Conservation (phyloP, 2,797 vertebrate species). For the Miichthys miiuy region DNA sequence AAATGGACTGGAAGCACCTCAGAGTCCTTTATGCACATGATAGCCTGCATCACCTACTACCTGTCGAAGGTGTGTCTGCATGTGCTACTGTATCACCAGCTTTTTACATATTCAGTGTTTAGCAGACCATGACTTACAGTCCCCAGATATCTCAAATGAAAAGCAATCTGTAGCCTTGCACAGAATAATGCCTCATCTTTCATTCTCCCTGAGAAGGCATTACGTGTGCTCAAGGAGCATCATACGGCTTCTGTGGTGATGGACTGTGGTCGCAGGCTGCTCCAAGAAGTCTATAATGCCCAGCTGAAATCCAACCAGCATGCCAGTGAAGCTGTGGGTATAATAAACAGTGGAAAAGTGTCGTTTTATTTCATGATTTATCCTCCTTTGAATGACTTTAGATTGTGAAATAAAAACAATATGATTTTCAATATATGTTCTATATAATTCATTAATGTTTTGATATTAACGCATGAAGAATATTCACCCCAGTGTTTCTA, state of each 20-base stretch:
- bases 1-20: constrained; percentile 78
- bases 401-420: not conserved
- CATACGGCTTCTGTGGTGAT: constrained; percentile 86
- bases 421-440: not conserved
- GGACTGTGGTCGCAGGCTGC: constrained; percentile 88
- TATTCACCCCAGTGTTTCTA: constrained; percentile 11
- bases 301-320: constrained; percentile 53
- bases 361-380: constrained; percentile 3
- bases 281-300: constrained; percentile 81
- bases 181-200: not conserved
- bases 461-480: not conserved
- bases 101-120: not conserved
- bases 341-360: constrained; percentile 54
- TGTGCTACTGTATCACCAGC: constrained; percentile 3
- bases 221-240: constrained; percentile 86
- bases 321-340: constrained; percentile 52
- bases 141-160: constrained; percentile 5
- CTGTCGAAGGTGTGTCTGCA: constrained; percentile 87
- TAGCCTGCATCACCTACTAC: constrained; percentile 92
- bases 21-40: constrained; percentile 91
- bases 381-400: not conserved
- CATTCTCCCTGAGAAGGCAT: constrained; percentile 79
- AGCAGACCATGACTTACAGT: not conserved
- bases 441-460: not conserved
- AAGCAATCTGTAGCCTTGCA: not conserved